Evolutionary conservation across 2,113 vertebrate genomes (phyloP).

Genomic region (Daboia siamensis): DNA sequence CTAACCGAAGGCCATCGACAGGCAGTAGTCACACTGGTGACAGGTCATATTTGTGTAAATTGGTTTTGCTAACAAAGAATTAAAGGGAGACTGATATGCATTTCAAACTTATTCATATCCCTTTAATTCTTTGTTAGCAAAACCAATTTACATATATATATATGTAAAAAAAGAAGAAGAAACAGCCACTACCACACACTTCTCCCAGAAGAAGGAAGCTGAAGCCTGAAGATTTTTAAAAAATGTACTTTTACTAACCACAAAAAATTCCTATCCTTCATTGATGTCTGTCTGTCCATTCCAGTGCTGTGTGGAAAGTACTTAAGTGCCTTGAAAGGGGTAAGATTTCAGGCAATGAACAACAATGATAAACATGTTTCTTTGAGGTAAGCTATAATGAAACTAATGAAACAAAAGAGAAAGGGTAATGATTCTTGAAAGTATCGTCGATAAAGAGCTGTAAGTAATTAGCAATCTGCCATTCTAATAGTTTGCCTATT

Average conservation of each 20-base stretch:
- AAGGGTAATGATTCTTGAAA: conserved; percentile 37
- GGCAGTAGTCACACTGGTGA: too few species aligned
- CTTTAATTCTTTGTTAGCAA: too few species aligned
- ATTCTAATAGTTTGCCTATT: conserved; percentile 15
- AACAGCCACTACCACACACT: too few species aligned
- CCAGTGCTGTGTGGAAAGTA: not conserved
- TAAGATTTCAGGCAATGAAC: conserved; percentile 19
- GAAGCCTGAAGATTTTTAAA: too few species aligned
- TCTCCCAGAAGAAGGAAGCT: too few species aligned
- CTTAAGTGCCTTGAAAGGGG: not conserved
- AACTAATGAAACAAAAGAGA: conserved; percentile 12
- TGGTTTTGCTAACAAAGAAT: too few species aligned
- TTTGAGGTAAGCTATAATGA: conserved; percentile 17
- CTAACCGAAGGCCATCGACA: too few species aligned
- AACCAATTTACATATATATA: too few species aligned
- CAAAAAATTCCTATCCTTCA: not conserved
- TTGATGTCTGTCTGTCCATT: not conserved
- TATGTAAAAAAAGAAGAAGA: too few species aligned
- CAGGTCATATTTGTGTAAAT: too few species aligned
- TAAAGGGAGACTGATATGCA: too few species aligned
- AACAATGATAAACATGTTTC: conserved; percentile 11
- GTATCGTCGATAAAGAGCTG: not conserved
- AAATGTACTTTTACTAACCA: not conserved
- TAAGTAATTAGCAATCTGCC: conserved; percentile 27
- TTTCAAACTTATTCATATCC: too few species aligned